Evolutionary conservation across 2,113 vertebrate species (phyloP).

Genomic region (Coracopsis vasa): DNA sequence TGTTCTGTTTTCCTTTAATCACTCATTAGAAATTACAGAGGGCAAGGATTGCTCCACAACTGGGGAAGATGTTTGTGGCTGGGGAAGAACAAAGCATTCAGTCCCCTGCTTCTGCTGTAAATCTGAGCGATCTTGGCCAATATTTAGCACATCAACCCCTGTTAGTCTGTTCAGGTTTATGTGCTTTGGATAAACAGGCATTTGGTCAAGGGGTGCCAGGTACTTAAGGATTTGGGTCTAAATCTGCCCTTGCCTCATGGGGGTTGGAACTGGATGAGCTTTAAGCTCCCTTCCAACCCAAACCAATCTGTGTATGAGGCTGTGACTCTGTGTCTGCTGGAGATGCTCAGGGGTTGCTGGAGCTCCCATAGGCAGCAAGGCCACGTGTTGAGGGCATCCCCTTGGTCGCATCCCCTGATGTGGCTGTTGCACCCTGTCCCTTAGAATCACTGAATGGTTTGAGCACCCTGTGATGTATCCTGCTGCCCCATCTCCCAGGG

Average conservation of each 20-base stretch:
- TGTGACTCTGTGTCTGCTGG: background rate
- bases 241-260: background rate
- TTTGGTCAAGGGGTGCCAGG: background rate
- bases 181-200: background rate
- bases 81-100: background rate
- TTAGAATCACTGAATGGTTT: background rate
- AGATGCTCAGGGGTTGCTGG: background rate
- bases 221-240: background rate
- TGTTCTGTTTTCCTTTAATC: background rate
- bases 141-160: background rate
- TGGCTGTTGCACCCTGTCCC: background rate
- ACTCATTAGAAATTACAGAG: background rate
- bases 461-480: background rate
- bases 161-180: background rate
- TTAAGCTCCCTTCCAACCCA: background rate
- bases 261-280: background rate
- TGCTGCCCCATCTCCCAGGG: background rate
- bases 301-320: background rate
- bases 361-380: background rate
- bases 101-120: background rate
- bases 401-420: background rate
- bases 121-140: background rate
- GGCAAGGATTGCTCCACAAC: background rate
- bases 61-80: background rate
- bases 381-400: background rate